Evolutionary conservation across 2,113 vertebrate genomes (phyloP).

Genomic region (Melanostigma gelatinosum): DNA sequence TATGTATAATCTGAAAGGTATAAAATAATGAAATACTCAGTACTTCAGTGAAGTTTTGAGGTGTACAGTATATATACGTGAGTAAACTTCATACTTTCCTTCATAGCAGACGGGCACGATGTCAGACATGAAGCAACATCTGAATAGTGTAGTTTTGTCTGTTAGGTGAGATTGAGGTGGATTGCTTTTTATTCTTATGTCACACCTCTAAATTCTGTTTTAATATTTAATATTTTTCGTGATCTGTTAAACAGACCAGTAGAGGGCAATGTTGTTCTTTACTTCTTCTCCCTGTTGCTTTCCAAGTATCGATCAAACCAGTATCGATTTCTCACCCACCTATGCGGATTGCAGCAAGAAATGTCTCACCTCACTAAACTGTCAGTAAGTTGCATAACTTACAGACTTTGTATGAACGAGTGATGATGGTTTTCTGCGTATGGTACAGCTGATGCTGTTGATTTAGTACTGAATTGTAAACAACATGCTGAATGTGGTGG

Average conservation of each 20-base stretch:
- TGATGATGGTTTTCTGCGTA: background rate
- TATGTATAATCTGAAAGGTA: background rate
- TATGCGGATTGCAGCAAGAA: constrained; percentile 5
- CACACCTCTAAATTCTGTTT: background rate
- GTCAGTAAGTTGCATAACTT: background rate
- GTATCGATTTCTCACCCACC: background rate
- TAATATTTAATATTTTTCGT: background rate
- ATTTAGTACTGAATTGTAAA: background rate
- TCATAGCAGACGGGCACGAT: background rate
- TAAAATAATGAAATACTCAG: background rate
- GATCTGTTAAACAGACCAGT: constrained; percentile 8
- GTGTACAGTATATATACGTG: background rate
- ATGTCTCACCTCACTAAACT: constrained; percentile 6
- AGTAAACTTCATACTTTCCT: background rate
- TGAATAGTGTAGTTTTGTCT: background rate
- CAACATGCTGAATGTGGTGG: background rate
- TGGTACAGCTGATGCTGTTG: background rate
- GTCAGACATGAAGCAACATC: background rate
- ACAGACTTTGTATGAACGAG: background rate
- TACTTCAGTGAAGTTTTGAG: too few species aligned
- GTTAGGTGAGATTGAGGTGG: background rate
- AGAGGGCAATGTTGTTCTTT: constrained; percentile 67
- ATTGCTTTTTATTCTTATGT: background rate
- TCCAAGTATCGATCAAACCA: background rate
- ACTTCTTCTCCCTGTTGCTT: background rate